Evolutionary conservation across 2,888 invertebrate genomes (phyloP).

Genomic region (Leptinotarsa peninsularis): DNA sequence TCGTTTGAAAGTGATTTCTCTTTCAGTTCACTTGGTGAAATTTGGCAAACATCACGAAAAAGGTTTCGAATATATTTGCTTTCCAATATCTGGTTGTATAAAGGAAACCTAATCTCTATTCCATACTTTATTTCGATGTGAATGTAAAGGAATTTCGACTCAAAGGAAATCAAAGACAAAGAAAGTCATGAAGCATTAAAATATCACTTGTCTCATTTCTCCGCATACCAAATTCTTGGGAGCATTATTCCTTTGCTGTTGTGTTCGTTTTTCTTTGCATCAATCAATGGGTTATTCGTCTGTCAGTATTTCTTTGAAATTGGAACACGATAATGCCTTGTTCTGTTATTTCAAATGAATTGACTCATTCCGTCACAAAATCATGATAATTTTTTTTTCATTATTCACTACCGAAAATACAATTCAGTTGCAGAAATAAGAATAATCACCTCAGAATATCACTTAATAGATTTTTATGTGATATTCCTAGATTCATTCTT

Average conservation of each 20-base stretch:
- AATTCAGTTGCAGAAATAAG: no score
- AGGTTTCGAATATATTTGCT: not conserved
- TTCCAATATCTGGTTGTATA: not conserved
- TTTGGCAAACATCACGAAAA: not conserved
- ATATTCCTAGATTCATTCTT: no score
- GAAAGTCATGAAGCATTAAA: not conserved
- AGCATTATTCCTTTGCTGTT: not conserved
- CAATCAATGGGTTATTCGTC: not conserved
- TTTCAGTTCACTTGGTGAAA: not conserved
- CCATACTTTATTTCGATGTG: constrained; percentile 3
- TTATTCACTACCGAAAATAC: no score
- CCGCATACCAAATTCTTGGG: not conserved
- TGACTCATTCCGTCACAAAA: no score
- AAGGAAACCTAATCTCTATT: not conserved
- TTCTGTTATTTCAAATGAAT: no score
- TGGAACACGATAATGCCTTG: no score
- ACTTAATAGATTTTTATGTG: no score
- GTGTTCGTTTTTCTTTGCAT: not conserved
- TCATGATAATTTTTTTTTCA: no score
- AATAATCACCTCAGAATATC: no score
- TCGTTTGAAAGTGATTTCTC: not conserved
- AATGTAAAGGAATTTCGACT: not conserved
- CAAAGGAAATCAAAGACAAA: constrained; percentile 8
- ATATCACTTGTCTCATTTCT: not conserved
- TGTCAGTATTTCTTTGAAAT: no score